A percentile compares a stretch with the other conserved stretches of the same genome.
Evolutionary conservation across 37 sponge, comb jelly and placozoan genomes (phyloP).

Genomic region (Petrosia ficiformis): DNA sequence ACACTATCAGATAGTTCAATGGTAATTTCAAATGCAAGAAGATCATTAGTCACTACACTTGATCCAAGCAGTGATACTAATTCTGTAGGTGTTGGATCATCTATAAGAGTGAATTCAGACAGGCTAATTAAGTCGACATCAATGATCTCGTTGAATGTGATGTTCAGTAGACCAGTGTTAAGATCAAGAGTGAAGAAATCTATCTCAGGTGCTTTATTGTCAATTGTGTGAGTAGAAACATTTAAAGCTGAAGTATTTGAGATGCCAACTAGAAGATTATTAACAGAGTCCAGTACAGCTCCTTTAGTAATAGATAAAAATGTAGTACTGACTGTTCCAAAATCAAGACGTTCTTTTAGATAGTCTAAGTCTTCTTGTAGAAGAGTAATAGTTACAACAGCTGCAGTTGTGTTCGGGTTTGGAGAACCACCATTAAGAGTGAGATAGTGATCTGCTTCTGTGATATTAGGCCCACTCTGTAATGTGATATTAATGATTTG

Average conservation of each 20-base stretch:
- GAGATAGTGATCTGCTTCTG: neutral
- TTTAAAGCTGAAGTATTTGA: constrained; percentile 23
- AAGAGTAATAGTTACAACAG: constrained; percentile 49
- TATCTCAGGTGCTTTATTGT: constrained; percentile 63
- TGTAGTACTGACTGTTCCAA: constrained; percentile 47
- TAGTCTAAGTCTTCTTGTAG: constrained; percentile 50
- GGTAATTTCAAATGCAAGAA: constrained; percentile 29
- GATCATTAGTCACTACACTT: neutral
- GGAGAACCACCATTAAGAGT: constrained; percentile 40
- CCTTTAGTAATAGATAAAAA: constrained; percentile 46
- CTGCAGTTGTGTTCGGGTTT: constrained; percentile 20
- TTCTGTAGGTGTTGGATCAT: constrained; percentile 8
- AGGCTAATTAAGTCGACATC: constrained; percentile 38
- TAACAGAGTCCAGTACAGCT: constrained; percentile 59
- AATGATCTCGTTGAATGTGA: constrained; percentile 81
- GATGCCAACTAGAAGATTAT: constrained; percentile 41
- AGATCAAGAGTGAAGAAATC: constrained; percentile 65
- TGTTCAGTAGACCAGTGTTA: constrained; percentile 56
- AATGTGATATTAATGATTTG: constrained; percentile 40
- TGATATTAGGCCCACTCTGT: constrained; percentile 32
- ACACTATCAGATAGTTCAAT: constrained; percentile 51
- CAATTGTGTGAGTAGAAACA: constrained; percentile 49
- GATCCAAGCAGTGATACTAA: constrained; percentile 19
- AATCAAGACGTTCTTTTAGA: constrained; percentile 42
- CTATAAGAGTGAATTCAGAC: constrained; percentile 37